Evolutionary conservation across 2,113 vertebrate species (phyloP), one percentile per base, ranked within the genome.

Genomic region (Muntiacus reevesi): DNA sequence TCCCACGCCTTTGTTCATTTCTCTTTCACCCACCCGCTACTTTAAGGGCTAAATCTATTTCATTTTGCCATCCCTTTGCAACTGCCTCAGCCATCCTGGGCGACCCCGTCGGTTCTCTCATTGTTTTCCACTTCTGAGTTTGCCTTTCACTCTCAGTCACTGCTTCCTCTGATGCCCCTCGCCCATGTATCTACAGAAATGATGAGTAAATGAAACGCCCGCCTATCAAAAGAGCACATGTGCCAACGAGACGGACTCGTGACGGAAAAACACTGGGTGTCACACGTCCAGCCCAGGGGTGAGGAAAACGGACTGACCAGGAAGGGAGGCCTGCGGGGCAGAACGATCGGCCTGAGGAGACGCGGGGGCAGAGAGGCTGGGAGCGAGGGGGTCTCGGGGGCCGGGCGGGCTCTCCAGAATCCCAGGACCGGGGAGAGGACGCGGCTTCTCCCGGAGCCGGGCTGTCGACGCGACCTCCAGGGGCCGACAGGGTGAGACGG

Each of bases 361-460:
- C 6, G 3, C 3, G 25, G 2, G 40, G 13, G 14, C 45, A 3
- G 2, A 33, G 2, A 45, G 15, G 16, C 0, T 11, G 8, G 45
- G 16, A 11, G 7, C 15, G 0, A 9, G 7, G 25, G 40, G 25
- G 76, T 17, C 74, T 45, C 7, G 45, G 45, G 3, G 40, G 36
- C 17, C 7, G 74, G 74, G 2, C 2, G 1, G 25, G 30, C 14
- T 33, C 60, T 33, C 60, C 60, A 79, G 27, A 47, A 79, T 10
- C 43, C 3, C 43, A 15, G 14, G 27, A 47, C 2, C 7, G 3
- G 27, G 4, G 76, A 79, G 7, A 78, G 76, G 14, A 47, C 45
- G 45, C 45, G 45, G 45, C 45, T 45, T 45, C 45, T 45, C 45
- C 45, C 45, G 45, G 45, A 45, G 7, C 7, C 7, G 45, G 45